Evolutionary conservation across 92 coral and sea anemone species (phyloP), one percentile per base, ranked within the genome.

Genomic region (Paramuricea clavata): DNA sequence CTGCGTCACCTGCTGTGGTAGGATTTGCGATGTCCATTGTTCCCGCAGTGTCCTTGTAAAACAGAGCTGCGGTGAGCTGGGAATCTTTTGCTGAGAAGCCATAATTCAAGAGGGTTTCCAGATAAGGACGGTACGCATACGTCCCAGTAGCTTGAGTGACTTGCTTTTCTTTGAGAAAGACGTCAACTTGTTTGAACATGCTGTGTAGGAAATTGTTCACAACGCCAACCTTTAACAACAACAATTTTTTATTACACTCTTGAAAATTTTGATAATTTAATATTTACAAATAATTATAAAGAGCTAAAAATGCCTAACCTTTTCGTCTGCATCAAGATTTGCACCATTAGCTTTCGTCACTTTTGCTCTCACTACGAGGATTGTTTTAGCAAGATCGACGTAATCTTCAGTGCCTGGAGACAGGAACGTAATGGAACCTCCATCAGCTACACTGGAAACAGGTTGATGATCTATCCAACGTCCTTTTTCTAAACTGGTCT

Each of bases 351-450:
- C 16, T 52, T 86, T 70, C 22, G 49, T 77, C 3, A 78, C 62
- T 43, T 78, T 78, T 23, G 79, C 81, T 16, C 56, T 5, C 0
- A 83, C 26, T 17, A 64, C 54, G 2, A 83, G 42, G 17, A 47
- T 67, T n/a, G 81, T 83, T 19, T 42, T 60, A 1, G 82, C 21
- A 13, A 69, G n/a, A 54, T 69, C 62, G 1, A 62, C 56, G 32
- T 33, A 81, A 21, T 79, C 84, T 32, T 52, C 84, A 5, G 84
- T 79, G 36, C 84, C 84, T 1, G 84, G 74, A 21, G 56, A 27
- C 49, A 43, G 49, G 67, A 76, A 76, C 41, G 49, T 65, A 5
- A 78, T 49, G 3, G 67, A 31, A 26, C 41, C 27, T 1, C 67
- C 49, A 0, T 54, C 52, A 13, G 23, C 3, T 7, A 61, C 47